Evolutionary conservation across 2,113 vertebrate species (phyloP), one percentile per base, ranked within the genome.

Genomic region (Calonectris borealis): DNA sequence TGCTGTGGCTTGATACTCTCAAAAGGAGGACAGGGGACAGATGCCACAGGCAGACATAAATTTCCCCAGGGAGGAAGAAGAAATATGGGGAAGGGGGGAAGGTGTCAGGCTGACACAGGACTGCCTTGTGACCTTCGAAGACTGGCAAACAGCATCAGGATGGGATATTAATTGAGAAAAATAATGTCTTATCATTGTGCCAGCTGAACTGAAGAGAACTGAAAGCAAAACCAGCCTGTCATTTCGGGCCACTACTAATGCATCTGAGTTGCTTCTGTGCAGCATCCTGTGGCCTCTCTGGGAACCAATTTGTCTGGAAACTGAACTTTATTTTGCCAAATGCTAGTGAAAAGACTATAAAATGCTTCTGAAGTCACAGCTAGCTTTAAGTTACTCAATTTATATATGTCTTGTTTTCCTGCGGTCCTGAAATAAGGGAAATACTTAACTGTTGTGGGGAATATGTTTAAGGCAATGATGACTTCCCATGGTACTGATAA

Each of bases 131-230:
- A 97, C 97, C 97, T 97, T 93, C 3, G 6, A 91, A 94, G 97
- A 88, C 97, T 96, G 93, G 97, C 97, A 97, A 96, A 96, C 83
- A 97, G 95, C 92, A 94, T 94, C 95, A 96, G 91, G 90, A 98
- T 93, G 97, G 96, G 97, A 95, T 97, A 98, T 97, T 98, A 97
- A 94, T 95, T 91, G 97, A 97, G 96, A 97, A 98, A 98, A 97
- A 97, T 97, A 97, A 95, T 97, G 86, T 98, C 97, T 97, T 96
- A 97, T 95, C 64, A 24, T 91, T 95, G 97, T 96, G 90, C 96
- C 96, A 94, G 92, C 94, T 96, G 97, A 97, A 96, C 97, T 97
- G 96, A 92, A 91, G 84, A 88, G 81, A 60, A 83, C 68, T 89
- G 85, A 90, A 90, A 86, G 66, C 32, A 73, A 96, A 95, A 73